A percentile compares a stretch with the other conserved stretches of the same genome.
phyloP scores from a whole-genome alignment of 2,797 vertebrate species.

The Aotus griseimembra region DNA sequence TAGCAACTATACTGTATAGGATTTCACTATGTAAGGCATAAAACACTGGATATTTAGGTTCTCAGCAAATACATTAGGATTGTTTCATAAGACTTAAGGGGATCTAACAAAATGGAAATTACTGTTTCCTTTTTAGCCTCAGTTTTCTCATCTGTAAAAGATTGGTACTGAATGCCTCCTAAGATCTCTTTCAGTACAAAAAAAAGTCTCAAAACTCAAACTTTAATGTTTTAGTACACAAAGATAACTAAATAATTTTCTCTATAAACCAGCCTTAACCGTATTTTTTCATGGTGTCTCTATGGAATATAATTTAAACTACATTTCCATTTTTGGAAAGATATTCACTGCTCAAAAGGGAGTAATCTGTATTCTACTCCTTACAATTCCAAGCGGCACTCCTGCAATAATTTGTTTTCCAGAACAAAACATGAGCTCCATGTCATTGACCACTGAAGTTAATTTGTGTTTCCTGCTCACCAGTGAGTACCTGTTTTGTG shows the following conservation, averaged over 20 bases:
- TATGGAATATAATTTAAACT: not conserved
- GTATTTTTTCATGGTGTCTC: not conserved
- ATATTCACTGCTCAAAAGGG: not conserved
- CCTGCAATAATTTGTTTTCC: too few species aligned
- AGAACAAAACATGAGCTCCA: rapidly evolving
- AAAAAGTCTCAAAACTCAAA: too few species aligned
- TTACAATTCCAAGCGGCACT: rapidly evolving
- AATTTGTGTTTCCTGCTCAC: not conserved
- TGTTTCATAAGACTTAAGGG: not conserved
- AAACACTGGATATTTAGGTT: not conserved
- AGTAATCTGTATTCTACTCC: rapidly evolving
- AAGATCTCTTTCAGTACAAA: not conserved
- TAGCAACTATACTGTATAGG: not conserved
- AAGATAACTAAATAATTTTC: not conserved
- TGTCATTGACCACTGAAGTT: rapidly evolving
- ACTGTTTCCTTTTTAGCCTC: not conserved
- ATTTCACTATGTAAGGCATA: not conserved
- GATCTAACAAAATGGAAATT: not conserved
- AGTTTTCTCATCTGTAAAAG: not conserved
- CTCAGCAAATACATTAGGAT: not conserved
- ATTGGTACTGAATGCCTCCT: not conserved
- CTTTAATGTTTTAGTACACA: not conserved
- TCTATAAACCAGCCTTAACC: not conserved
- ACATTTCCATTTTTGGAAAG: not conserved
- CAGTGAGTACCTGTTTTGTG: not conserved